phyloP scores from a whole-genome alignment of 2,888 invertebrate genomes.

The Clunio marinus region DNA sequence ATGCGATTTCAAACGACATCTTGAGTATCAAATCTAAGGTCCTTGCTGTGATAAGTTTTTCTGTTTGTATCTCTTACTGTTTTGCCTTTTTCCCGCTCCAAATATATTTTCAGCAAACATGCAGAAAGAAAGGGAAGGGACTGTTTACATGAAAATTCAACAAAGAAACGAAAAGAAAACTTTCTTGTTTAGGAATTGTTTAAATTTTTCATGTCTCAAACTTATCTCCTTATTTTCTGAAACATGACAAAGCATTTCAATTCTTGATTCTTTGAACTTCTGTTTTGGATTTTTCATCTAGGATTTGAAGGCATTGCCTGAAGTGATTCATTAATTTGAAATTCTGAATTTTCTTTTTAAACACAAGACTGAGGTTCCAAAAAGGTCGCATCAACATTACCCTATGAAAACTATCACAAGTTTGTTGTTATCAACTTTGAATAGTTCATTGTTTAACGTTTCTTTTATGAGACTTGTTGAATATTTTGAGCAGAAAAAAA shows the following conservation, averaged over 20 bases:
- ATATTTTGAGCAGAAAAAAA: background rate
- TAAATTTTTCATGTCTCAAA: conserved; percentile 1
- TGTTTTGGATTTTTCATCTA: background rate
- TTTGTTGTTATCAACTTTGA: background rate
- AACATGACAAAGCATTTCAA: background rate
- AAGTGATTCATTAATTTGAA: background rate
- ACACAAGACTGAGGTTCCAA: background rate
- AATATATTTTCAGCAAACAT: no score
- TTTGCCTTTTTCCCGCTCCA: background rate
- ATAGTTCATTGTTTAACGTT: conserved; percentile 20
- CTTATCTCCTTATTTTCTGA: background rate
- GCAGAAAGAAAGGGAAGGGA: no score
- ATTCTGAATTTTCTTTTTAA: background rate
- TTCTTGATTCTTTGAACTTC: conserved; percentile 13
- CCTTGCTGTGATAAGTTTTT: background rate
- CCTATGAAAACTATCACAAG: background rate
- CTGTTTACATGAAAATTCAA: conserved; percentile 14
- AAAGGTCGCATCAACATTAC: background rate
- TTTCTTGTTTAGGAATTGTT: background rate
- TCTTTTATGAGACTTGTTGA: conserved; percentile 21
- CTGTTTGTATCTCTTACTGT: background rate
- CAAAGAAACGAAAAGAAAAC: background rate
- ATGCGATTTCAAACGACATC: background rate
- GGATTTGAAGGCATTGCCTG: background rate
- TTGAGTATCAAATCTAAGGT: background rate